Base-by-base conservation (phyloP, 2,888 invertebrate species). In the Agapostemon virescens region DNA sequence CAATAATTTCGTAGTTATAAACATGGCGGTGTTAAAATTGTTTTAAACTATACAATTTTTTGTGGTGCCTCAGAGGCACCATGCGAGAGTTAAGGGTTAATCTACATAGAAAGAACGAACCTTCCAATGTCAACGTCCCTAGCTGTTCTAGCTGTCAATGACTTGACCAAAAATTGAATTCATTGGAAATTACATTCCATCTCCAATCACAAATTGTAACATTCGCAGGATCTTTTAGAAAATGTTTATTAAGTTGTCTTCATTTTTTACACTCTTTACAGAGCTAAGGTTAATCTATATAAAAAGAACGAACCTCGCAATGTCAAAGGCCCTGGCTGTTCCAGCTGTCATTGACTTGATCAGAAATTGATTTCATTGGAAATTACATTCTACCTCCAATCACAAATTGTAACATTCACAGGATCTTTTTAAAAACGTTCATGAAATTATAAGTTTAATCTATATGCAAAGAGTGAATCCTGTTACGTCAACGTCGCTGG, bases 211-310 rank as follows among this genome's bases (percentile, higher is more conserved):
- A 49, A 49, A 49, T 49, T 49, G 11, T 3, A 3, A n/a, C 3
- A 0, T n/a, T n/a, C 49, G 9, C 4, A 49, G 2, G 9, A 49
- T 2, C n/a, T 49, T 20, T 1, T n/a, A 2, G 0, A 3, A 49
- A 3, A 49, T 1, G 3, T 49, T 49, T 49, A n/a, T n/a, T n/a
- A n/a, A n/a, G n/a, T n/a, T n/a, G n/a, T n/a, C n/a, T n/a, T n/a
- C n/a, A n/a, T n/a, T n/a, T n/a, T n/a, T n/a, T n/a, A n/a, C n/a
- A n/a, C n/a, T n/a, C n/a, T n/a, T n/a, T n/a, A n/a, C n/a, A n/a
- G n/a, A n/a, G n/a, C n/a, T n/a, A n/a, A n/a, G n/a, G n/a, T 84
- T 87, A 80, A 49, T 79, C 81, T 75, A 81, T 79, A 84, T 82
- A 58, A 20, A 20, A 30, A 20, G 58, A 58, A 0, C 30, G 9